Evolutionary conservation across 1,140 invertebrate genomes (phyloP).

Genomic region (Zaprionus nigranus): DNA sequence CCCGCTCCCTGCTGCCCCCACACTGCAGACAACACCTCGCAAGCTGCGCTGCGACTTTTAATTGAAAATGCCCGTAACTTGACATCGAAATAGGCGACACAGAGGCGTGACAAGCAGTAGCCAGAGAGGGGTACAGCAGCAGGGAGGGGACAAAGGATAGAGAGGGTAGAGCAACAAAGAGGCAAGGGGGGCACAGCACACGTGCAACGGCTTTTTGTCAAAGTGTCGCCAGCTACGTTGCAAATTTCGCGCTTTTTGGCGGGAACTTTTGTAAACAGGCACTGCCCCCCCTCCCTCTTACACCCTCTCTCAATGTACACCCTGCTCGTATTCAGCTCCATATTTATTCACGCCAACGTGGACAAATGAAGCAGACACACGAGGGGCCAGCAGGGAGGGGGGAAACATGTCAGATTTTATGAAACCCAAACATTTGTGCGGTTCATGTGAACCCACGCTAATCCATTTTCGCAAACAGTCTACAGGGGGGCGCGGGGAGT

Average conservation of each 20-base stretch:
- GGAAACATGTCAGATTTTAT: conserved; percentile 70
- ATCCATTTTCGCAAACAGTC: conserved; percentile 75
- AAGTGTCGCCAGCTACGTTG: conserved; percentile 70
- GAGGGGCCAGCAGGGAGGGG: neutral
- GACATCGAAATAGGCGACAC: conserved; percentile 62
- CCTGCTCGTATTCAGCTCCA: conserved; percentile 26
- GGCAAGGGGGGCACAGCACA: conserved; percentile 35
- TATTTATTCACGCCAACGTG: conserved; percentile 71
- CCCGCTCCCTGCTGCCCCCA: neutral
- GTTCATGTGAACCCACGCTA: conserved; percentile 80
- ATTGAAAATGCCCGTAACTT: conserved; percentile 69
- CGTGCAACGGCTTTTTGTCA: conserved; percentile 70
- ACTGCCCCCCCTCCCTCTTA: neutral
- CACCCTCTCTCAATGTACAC: too few relatives aligned
- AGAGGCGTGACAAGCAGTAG: too few relatives aligned
- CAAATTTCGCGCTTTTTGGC: conserved; percentile 72
- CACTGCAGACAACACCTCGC: neutral
- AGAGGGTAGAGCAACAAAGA: neutral
- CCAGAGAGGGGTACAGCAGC: neutral
- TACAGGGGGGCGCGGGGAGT: neutral
- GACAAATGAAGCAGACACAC: conserved; percentile 35
- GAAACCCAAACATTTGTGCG: conserved; percentile 79
- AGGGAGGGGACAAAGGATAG: neutral
- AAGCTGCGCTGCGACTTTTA: conserved; percentile 34
- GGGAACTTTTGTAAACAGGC: conserved; percentile 69